Base-by-base conservation (phyloP, 2,113 vertebrate species). In the Chloropsis hardwickii region DNA sequence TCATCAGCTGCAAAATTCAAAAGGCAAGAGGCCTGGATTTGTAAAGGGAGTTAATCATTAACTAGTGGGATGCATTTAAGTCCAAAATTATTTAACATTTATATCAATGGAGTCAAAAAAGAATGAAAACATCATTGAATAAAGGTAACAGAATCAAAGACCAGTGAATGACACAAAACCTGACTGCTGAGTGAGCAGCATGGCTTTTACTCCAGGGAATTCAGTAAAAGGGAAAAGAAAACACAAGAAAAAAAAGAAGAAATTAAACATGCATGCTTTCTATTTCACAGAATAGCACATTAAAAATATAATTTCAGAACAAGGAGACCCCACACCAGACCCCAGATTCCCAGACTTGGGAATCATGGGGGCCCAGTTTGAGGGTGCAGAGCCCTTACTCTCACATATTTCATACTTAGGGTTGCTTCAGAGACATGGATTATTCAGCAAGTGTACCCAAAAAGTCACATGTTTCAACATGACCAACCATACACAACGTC, bases 31-130 rank as follows among this genome's bases (percentile, higher is more conserved):
- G 11, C 15, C 33, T 87, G 51, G n/a, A 74, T 88, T 31, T 51
- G 16, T 58, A 67, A 51, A 31, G 12, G 16, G 23, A 77, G 81
- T 62, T 84, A 1, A 53, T 61, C 8, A 42, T 29, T 79, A 92
- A 79, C 7, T n/a, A 58, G 13, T 66, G 42, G 4, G 11, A 82
- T 54, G 23, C 12, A 31, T 67, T 78, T 70, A 50, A 82, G 29
- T 80, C 29, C 57, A 82, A 90, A 76, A 40, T 80, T 56, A 69
- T 64, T 90, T 88, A 88, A 53, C 16, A 33, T 66, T 81, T 53
- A 4, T 56, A 67, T 35, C 16, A 80, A 37, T 14, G 28, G 48
- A 56, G 53, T 80, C 11, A 50, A 81, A 72, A 87, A 65, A 81
- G 22, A 90, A 85, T 29, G 16, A 81, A 92, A 88, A 58, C 12